Evolutionary conservation across 2,113 vertebrate species (phyloP).

Genomic region (Setophaga kirtlandii): DNA sequence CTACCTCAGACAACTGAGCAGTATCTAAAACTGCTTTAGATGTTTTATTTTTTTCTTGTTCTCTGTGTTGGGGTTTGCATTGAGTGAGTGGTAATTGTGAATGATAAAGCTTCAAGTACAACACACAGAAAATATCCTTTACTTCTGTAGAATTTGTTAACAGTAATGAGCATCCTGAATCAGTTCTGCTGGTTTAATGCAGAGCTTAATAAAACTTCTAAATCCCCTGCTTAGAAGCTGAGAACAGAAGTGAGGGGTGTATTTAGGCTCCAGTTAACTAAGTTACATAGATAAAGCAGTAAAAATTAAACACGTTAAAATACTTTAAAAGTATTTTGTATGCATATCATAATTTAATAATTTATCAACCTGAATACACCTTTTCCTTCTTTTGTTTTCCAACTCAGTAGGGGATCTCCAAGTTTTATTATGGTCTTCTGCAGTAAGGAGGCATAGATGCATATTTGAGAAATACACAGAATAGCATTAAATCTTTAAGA

Average conservation of each 20-base stretch:
- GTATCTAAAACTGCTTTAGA: not conserved
- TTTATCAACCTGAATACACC: not conserved
- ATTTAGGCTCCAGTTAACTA: not conserved
- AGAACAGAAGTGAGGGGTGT: not conserved
- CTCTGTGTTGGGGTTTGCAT: accelerated
- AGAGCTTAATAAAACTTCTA: not conserved
- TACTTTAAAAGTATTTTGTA: not conserved
- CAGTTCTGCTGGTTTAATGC: not conserved
- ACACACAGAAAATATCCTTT: not conserved
- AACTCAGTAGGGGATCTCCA: not conserved
- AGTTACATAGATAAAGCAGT: not conserved
- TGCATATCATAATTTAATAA: not conserved
- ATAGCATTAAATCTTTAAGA: not conserved
- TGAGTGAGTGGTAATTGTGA: not conserved
- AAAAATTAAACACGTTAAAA: not conserved
- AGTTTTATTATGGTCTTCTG: not conserved
- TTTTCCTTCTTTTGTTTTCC: not conserved
- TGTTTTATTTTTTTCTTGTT: not conserved
- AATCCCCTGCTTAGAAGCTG: not conserved
- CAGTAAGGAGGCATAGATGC: not conserved
- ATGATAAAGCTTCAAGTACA: not conserved
- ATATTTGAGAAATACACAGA: not conserved
- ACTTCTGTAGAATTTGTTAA: not conserved
- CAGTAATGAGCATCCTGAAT: not conserved
- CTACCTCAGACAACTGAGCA: not conserved